phyloP scores from a whole-genome alignment of 1,140 invertebrate species.

The Matsumurasca onukii region DNA sequence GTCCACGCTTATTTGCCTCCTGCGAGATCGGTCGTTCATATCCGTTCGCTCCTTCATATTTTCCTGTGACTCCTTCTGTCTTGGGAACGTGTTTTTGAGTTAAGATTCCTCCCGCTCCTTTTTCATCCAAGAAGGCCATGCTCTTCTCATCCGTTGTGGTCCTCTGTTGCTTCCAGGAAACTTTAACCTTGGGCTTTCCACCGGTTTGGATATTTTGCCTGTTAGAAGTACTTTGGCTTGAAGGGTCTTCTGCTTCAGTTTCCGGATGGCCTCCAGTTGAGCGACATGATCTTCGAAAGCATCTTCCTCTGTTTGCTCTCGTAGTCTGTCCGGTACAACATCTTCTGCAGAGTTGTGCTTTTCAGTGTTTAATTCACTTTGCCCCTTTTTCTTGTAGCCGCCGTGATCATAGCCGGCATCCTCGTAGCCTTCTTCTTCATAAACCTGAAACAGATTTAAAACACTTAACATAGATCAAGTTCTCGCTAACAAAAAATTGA shows the following conservation, averaged over 20 bases:
- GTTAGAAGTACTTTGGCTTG: neutral
- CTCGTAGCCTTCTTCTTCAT: conserved; percentile 77
- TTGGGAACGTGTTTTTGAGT: conserved; percentile 20
- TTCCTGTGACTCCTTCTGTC: conserved; percentile 18
- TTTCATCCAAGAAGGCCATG: conserved; percentile 24
- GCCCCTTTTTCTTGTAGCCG: conserved; percentile 65
- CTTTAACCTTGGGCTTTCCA: conserved; percentile 27
- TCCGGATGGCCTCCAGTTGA: neutral
- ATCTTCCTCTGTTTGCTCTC: neutral
- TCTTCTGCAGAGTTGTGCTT: conserved; percentile 13
- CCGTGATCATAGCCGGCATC: conserved; percentile 75
- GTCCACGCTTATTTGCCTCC: neutral
- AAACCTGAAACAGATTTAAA: conserved; percentile 54
- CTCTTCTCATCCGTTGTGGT: conserved; percentile 29
- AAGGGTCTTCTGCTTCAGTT: conserved; percentile 28
- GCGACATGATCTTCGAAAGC: conserved; percentile 16
- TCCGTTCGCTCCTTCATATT: conserved; percentile 11
- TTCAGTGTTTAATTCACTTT: conserved; percentile 44
- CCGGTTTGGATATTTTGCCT: conserved; percentile 3
- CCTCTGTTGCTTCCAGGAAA: conserved; percentile 29
- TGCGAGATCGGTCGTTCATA: neutral
- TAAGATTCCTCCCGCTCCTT: conserved; percentile 15
- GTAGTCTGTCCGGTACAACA: neutral
- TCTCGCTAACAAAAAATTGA: too few species aligned
- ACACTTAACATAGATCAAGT: too few species aligned